Conservation (phyloP, 1,140 invertebrate species). For the Heliothis virescens region DNA sequence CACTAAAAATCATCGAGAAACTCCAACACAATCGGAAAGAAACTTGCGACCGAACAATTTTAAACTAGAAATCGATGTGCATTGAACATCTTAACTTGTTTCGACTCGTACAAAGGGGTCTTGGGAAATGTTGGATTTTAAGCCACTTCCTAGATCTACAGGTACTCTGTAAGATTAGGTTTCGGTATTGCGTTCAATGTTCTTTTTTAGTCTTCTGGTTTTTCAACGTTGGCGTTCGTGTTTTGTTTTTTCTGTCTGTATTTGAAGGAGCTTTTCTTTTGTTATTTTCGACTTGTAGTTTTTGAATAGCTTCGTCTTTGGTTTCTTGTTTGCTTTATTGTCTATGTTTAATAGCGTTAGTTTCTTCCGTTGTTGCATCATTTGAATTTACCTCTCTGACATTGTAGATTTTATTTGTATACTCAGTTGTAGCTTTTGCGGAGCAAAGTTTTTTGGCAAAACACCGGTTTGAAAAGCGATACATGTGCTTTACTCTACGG, state of each 20-base stretch:
- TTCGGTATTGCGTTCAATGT: conserved; percentile 19
- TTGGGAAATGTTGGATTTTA: conserved; percentile 51
- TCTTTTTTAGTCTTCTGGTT: conserved; percentile 26
- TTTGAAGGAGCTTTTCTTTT: neutral
- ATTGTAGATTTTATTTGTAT: no score
- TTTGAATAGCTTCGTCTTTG: neutral
- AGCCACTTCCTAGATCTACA: conserved; percentile 32
- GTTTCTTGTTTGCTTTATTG: neutral
- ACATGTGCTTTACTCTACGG: neutral
- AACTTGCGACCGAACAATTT: conserved; percentile 66
- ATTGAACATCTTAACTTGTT: conserved; percentile 61
- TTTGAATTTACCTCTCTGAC: no score
- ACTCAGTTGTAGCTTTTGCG: no score
- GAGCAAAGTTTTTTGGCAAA: no score
- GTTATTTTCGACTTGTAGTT: neutral
- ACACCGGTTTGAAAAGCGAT: no score
- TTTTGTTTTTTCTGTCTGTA: conserved; percentile 2
- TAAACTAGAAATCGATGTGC: conserved; percentile 72
- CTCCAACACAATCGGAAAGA: conserved; percentile 32
- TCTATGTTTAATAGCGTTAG: neutral
- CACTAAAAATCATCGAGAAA: conserved; percentile 38
- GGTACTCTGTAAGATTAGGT: conserved; percentile 36
- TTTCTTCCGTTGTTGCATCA: neutral
- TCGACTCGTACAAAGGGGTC: conserved; percentile 59
- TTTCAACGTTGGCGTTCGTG: conserved; percentile 19